These are phyloP conservation scores for Odontocerum albicorne DNA, from an alignment of 2,888 invertebrate genomes.

Conservation along the genomic window DNA sequence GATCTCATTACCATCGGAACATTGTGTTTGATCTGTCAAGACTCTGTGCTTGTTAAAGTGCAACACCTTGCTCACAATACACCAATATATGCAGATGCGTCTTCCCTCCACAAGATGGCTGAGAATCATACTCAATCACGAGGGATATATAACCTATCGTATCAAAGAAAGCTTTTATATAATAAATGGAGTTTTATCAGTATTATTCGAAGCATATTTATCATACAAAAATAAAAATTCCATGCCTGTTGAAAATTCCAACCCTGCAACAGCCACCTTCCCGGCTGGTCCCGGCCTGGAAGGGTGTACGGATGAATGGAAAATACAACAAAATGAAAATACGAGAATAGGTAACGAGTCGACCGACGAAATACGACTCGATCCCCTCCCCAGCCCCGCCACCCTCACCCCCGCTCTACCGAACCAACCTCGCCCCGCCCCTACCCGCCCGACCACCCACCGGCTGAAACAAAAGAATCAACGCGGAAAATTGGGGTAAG, in stretches of 20 bases:
- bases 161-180: too few species aligned
- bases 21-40: too few species aligned
- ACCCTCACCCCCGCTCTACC: not conserved
- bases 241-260: too few species aligned
- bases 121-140: too few species aligned
- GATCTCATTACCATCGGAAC: too few species aligned
- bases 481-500: slow-evolving; percentile 36
- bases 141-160: too few species aligned
- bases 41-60: too few species aligned
- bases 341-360: slow-evolving; percentile 33
- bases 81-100: too few species aligned
- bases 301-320: slow-evolving; percentile 28
- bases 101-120: too few species aligned
- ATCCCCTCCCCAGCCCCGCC: slow-evolving; percentile 14
- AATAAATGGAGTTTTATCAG: too few species aligned
- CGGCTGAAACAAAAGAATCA: slow-evolving; percentile 34
- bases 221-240: not conserved
- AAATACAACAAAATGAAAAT: slow-evolving; percentile 41
- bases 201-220: too few species aligned
- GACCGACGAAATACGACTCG: slow-evolving; percentile 30
- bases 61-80: too few species aligned
- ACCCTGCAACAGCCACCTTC: slow-evolving; percentile 16
- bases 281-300: not conserved
- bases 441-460: not conserved
- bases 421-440: not conserved